Conservation (phyloP, 2,888 invertebrate species). For the Sinodicranocentrus sp. region DNA sequence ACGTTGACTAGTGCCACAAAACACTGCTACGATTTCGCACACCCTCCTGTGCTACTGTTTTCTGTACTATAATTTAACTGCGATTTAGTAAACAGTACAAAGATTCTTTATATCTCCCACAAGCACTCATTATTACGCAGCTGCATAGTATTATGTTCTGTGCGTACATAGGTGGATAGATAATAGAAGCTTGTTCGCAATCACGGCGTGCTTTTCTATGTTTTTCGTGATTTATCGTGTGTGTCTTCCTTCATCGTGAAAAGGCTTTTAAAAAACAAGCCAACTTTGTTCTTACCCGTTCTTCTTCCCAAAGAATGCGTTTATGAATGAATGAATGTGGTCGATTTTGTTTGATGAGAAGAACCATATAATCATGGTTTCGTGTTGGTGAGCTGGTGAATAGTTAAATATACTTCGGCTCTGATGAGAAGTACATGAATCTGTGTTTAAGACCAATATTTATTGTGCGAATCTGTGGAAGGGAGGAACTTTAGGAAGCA, state of each 20-base stretch:
- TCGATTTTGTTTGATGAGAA: slow-evolving; percentile 28
- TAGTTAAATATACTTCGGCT: slow-evolving; percentile 17
- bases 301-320: background rate
- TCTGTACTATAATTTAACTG: slow-evolving; percentile 4
- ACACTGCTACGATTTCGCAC: slow-evolving; percentile 23
- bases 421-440: slow-evolving; percentile 33
- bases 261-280: slow-evolving; percentile 15
- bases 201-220: slow-evolving; percentile 25
- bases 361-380: slow-evolving; percentile 45
- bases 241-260: slow-evolving; percentile 40
- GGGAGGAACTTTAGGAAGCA: slow-evolving; percentile 19
- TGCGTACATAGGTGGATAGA: background rate
- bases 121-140: slow-evolving; percentile 11
- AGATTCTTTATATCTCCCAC: background rate
- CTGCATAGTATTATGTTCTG: slow-evolving; percentile 6
- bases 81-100: slow-evolving; percentile 24
- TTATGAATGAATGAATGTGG: slow-evolving; percentile 5
- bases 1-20: too few species aligned
- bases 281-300: slow-evolving; percentile 15
- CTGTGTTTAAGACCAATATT: slow-evolving; percentile 41
- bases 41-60: slow-evolving; percentile 22
- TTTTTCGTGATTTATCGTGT: slow-evolving; percentile 57
- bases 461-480: slow-evolving; percentile 38
- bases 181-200: slow-evolving; percentile 41
- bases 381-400: slow-evolving; percentile 35